Conservation (phyloP, 2,113 vertebrate genomes). For the Romanogobio albipinnatus region DNA sequence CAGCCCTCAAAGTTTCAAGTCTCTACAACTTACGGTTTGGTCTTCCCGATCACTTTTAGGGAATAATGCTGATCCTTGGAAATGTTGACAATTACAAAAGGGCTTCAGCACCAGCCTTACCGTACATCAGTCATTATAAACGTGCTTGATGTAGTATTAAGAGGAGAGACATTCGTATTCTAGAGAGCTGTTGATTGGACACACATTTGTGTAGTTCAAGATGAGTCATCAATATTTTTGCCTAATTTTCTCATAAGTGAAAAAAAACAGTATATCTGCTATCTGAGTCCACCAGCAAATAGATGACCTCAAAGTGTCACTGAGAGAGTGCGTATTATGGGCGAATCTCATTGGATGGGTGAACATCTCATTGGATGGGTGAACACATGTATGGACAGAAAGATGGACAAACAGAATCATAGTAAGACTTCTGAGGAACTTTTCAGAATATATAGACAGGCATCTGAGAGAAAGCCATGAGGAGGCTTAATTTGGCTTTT, state of each 20-base stretch:
- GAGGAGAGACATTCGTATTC: neutral
- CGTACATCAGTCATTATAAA: no score
- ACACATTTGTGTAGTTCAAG: neutral
- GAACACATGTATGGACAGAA: neutral
- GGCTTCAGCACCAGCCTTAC: no score
- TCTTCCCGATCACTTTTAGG: no score
- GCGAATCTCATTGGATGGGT: neutral
- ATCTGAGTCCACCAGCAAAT: neutral
- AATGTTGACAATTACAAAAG: no score
- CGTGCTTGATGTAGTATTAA: neutral
- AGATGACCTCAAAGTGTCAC: neutral
- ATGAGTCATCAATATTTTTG: neutral
- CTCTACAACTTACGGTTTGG: no score
- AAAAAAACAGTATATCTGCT: neutral
- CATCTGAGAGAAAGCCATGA: neutral
- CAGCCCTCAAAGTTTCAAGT: no score
- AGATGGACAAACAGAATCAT: neutral
- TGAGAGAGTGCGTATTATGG: neutral
- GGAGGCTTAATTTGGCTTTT: constrained; percentile 20
- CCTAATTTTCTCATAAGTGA: no score
- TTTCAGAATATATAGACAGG: neutral
- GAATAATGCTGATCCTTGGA: no score
- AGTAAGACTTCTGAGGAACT: neutral
- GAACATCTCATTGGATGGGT: neutral
- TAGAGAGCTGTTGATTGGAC: neutral